Conservation (phyloP, 2,113 vertebrate genomes). For the Edolisoma coerulescens region DNA sequence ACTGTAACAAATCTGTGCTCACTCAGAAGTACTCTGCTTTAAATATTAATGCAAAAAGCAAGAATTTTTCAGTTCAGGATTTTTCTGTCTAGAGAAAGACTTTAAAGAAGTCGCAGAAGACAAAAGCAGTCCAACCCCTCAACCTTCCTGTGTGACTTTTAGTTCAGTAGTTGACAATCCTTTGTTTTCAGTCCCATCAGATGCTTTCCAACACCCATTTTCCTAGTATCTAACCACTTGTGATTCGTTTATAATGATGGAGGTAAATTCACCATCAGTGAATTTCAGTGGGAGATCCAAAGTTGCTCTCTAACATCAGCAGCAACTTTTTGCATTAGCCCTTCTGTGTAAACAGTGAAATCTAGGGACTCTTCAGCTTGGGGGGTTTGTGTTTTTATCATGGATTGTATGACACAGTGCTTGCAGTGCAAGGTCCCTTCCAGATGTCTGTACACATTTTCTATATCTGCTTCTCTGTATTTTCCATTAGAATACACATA, state of each 20-base stretch:
- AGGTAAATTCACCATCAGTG: background rate
- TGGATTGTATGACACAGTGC: background rate
- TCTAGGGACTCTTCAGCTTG: background rate
- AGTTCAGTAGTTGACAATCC: background rate
- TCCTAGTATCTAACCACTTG: background rate
- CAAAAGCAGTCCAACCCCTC: background rate
- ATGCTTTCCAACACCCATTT: background rate
- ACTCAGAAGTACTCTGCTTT: background rate
- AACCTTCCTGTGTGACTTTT: background rate
- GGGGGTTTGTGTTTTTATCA: background rate
- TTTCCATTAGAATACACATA: background rate
- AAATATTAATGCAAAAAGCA: slow-evolving; percentile 5
- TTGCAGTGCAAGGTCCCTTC: background rate
- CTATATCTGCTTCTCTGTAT: background rate
- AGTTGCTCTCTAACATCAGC: background rate
- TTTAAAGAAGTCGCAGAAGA: background rate
- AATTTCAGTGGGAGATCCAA: background rate
- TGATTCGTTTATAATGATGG: background rate
- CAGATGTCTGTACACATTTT: background rate
- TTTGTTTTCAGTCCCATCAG: background rate
- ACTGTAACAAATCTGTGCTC: background rate
- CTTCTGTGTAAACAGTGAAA: background rate
- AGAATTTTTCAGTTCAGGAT: background rate
- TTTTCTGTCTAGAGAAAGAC: background rate
- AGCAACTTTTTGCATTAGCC: background rate